A percentile compares a stretch with the other conserved stretches of the same genome.
phyloP scores from a whole-genome alignment of 2,113 vertebrate genomes.

The Sula dactylatra region DNA sequence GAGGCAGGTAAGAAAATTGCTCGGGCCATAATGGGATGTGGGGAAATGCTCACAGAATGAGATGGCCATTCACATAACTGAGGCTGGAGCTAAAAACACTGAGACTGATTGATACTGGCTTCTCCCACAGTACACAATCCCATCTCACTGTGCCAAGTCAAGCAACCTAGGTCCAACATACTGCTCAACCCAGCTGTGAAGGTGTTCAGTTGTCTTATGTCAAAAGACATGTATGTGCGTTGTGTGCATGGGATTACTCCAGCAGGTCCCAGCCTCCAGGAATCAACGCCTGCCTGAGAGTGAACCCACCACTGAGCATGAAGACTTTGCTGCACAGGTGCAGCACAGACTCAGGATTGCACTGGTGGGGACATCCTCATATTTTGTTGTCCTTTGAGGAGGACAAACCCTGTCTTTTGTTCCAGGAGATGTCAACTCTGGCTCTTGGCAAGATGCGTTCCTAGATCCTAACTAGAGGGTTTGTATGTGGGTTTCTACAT shows the following conservation, averaged over 20 bases:
- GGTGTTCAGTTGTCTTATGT: accelerated
- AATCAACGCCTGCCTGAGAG: neutral
- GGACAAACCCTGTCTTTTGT: neutral
- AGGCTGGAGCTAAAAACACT: neutral
- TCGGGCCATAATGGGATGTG: neutral
- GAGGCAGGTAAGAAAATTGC: neutral
- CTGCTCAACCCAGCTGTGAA: neutral
- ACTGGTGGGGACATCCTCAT: neutral
- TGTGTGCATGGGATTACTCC: neutral
- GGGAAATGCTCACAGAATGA: neutral
- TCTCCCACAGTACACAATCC: neutral
- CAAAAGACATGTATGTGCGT: neutral
- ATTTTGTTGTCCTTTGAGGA: neutral
- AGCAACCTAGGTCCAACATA: neutral
- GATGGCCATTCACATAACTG: neutral
- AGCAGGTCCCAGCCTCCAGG: neutral
- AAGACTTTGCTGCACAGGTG: neutral
- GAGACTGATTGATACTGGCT: neutral
- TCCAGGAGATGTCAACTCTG: neutral
- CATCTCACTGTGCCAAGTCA: neutral
- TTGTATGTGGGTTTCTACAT: neutral
- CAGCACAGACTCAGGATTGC: neutral
- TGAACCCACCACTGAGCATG: accelerated
- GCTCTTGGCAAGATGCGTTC: neutral
- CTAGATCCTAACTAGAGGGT: neutral